Percentiles rank a stretch among this genome's conserved stretches.
Conservation (phyloP, 2,888 invertebrate genomes). For the Aquatica leii region DNA sequence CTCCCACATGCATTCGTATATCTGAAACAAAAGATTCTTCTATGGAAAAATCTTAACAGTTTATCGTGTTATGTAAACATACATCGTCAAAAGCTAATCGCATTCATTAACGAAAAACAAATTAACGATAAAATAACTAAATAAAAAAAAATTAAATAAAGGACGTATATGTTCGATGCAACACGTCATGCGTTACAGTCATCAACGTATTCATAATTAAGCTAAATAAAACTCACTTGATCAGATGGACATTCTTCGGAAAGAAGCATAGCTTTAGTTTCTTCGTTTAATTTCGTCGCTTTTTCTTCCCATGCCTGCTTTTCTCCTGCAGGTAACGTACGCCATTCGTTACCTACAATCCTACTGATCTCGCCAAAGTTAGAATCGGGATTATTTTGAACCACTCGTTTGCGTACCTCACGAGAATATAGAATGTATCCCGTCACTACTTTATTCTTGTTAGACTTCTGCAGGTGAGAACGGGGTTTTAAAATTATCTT, state of each 20-base stretch:
- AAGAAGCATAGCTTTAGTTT: constrained; percentile 73
- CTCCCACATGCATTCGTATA: constrained; percentile 91
- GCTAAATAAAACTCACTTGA: constrained; percentile 46
- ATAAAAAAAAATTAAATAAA: background rate
- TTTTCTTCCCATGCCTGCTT: constrained; percentile 96
- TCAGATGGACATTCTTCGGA: constrained; percentile 60
- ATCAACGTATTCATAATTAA: constrained; percentile 8
- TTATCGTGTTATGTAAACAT: too few relatives aligned
- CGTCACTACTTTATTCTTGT: constrained; percentile 85
- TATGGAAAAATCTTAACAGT: background rate
- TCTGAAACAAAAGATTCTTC: constrained; percentile 51
- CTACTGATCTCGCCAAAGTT: constrained; percentile 88
- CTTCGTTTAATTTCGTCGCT: constrained; percentile 89
- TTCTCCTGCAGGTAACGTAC: constrained; percentile 84
- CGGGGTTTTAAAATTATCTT: constrained; percentile 19
- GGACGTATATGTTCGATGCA: constrained; percentile 11
- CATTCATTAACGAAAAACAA: constrained; percentile 4
- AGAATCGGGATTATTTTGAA: constrained; percentile 92
- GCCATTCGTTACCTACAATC: constrained; percentile 89
- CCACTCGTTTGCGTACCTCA: constrained; percentile 91
- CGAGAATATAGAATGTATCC: constrained; percentile 98
- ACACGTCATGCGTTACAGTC: constrained; percentile 11
- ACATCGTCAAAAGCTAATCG: constrained; percentile 8
- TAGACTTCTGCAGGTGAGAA: constrained; percentile 56
- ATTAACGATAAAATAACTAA: constrained; percentile 4